Percentiles rank a stretch among this genome's conserved stretches.
Conservation (phyloP, 92 coral and sea anemone genomes). For the Paragorgia papillata region DNA sequence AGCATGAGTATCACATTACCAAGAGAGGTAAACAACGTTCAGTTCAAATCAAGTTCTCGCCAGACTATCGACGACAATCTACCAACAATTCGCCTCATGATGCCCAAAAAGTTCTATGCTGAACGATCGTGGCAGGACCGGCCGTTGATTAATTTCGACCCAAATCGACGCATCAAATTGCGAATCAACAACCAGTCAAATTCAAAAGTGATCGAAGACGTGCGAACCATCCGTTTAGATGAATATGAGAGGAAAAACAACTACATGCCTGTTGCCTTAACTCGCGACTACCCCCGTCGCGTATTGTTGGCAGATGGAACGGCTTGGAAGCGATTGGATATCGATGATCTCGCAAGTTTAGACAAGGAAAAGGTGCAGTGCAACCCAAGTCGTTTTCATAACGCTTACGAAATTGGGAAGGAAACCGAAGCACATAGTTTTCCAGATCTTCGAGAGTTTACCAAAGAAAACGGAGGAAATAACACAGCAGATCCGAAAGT, state of each 20-base stretch:
- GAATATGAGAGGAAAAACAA: conserved; percentile 34
- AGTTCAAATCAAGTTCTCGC: neutral
- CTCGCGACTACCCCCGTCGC: conserved; percentile 39
- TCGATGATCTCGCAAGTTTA: conserved; percentile 12
- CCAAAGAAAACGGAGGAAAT: conserved; percentile 32
- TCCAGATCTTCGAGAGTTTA: conserved; percentile 36
- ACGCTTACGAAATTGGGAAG: conserved; percentile 34
- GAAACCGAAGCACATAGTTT: conserved; percentile 36
- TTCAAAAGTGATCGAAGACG: conserved; percentile 32
- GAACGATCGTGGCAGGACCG: conserved; percentile 22
- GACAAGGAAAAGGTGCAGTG: conserved; percentile 20
- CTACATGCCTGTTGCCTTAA: conserved; percentile 39
- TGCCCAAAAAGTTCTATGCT: conserved; percentile 39
- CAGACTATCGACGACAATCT: conserved; percentile 1
- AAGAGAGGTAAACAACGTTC: conserved; percentile 13
- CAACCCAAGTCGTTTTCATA: conserved; percentile 20
- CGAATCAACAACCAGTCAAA: conserved; percentile 23
- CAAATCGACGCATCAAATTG: conserved; percentile 43
- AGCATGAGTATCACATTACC: conserved; percentile 35
- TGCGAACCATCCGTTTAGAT: conserved; percentile 35
- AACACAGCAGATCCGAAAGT: conserved; percentile 10
- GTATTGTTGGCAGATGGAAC: conserved; percentile 41
- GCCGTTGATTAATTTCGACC: conserved; percentile 35
- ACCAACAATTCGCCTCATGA: conserved; percentile 42
- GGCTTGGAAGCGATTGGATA: conserved; percentile 38